Evolutionary conservation across 2,113 vertebrate species (phyloP), one percentile per base, ranked within the genome.

Genomic region (Hassar affinis): DNA sequence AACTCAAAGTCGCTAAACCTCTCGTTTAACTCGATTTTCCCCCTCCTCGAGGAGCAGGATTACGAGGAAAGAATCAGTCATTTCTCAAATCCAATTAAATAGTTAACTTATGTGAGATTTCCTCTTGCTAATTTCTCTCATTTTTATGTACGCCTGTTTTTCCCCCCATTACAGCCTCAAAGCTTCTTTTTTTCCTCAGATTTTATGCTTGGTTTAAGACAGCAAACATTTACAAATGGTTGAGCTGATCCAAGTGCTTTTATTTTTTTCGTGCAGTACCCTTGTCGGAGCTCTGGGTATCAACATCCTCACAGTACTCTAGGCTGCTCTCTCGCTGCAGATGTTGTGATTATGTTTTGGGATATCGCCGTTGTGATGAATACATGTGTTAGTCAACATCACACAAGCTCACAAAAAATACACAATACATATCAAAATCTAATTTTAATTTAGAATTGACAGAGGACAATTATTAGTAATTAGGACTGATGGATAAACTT

Each of bases 91-190:
- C 72, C 2, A 74, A 85, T 88, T 85, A 88, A 85, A 59, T 18
- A 68, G 51, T 77, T 86, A 83, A 85, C 81, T 85, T 86, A n/a
- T 83, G 64, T 72, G 78, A 85, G 62, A 88, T 85, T 88, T 86
- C 87, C 87, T 88, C 81, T 86, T 61, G 62, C 72, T 84, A 79
- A 84, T 82, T 81, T 76, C 81, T 79, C 59, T 49, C 22, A 22
- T 82, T 78, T 80, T 81, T 80, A 45, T 82, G 84, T 38, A 30
- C 59, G 79, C 51, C 78, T 30, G 72, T 74, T 82, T 79, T 62
- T 15, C 3, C 38, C 30, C 38, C 62, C 77, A 54, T 20, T 74
- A 33, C 33, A 52, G 68, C 49, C 38, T 71, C 61, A 22, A 76
- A 68, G 59, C 76, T 59, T 80, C 47, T 42, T 11, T 71, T 71